phyloP scores from a whole-genome alignment of 2,888 invertebrate genomes.

The Auanema sp. region DNA sequence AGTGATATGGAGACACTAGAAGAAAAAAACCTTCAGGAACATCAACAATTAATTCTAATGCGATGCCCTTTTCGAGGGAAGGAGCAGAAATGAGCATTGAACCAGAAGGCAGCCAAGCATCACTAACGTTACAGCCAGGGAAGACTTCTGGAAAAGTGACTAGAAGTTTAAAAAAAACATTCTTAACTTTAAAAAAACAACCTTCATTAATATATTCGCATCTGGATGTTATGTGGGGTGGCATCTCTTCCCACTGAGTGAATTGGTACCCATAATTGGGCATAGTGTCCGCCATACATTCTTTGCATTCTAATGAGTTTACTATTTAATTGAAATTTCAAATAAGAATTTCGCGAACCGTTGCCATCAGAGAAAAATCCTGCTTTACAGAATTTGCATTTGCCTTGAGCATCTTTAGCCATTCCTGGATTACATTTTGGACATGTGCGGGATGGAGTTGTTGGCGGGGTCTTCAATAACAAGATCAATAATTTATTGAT shows the following conservation, averaged over 20 bases:
- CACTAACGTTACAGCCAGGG: conserved; percentile 50
- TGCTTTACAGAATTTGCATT: conserved; percentile 68
- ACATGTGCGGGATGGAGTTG: conserved; percentile 63
- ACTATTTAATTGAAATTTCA: neutral
- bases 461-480: conserved; percentile 28
- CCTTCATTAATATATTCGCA: conserved; percentile 67
- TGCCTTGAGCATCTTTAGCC: conserved; percentile 64
- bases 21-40: conserved; percentile 65
- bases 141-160: conserved; percentile 27
- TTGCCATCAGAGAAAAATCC: conserved; percentile 67
- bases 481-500: neutral
- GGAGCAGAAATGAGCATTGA: conserved; percentile 68
- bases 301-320: conserved; percentile 60
- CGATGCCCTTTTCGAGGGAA: conserved; percentile 68
- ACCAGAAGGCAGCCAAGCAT: conserved; percentile 68
- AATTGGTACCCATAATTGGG: conserved; percentile 69
- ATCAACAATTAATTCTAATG: conserved; percentile 67
- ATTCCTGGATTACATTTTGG: conserved; percentile 71
- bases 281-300: conserved; percentile 68
- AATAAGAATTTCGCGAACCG: conserved; percentile 26
- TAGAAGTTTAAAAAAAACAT: conserved; percentile 5
- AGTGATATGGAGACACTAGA: conserved; percentile 1
- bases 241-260: conserved; percentile 68
- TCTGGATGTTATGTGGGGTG: conserved; percentile 66
- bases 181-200: conserved; percentile 18